These are phyloP conservation scores for Sebastes iracundus DNA, from an alignment of 2,797 vertebrate species.

Conservation along the genomic window DNA sequence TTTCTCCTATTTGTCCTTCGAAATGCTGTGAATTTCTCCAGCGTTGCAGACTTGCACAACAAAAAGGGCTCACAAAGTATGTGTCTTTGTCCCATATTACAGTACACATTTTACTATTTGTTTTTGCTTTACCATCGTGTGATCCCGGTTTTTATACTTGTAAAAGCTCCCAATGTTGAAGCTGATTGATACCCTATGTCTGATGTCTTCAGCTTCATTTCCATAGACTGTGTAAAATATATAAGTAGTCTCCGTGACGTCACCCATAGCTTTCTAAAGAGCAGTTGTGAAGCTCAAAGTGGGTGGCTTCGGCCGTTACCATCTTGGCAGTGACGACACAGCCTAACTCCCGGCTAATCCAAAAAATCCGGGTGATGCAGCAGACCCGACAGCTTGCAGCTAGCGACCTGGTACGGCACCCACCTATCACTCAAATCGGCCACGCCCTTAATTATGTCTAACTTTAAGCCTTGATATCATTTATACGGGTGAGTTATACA, in stretches of 20 bases:
- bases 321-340: too few relatives aligned
- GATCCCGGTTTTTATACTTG: background rate
- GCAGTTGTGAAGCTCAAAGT: too few relatives aligned
- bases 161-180: background rate
- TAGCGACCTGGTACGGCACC: too few relatives aligned
- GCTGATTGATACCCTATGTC: background rate
- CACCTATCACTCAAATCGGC: fast-evolving
- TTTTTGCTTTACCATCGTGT: background rate
- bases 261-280: too few relatives aligned
- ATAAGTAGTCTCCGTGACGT: too few relatives aligned
- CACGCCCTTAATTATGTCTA: too few relatives aligned
- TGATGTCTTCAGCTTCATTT: background rate
- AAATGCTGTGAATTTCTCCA: background rate
- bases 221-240: too few relatives aligned
- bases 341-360: too few relatives aligned
- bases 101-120: background rate
- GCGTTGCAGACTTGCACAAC: background rate
- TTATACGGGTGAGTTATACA: fast-evolving
- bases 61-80: background rate
- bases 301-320: too few relatives aligned
- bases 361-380: fast-evolving
- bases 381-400: too few relatives aligned
- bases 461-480: too few relatives aligned
- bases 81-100: background rate
- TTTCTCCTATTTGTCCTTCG: background rate